These are phyloP conservation scores for Perodicticus potto DNA, from an alignment of 2,797 vertebrate species.

Conservation along the genomic window DNA sequence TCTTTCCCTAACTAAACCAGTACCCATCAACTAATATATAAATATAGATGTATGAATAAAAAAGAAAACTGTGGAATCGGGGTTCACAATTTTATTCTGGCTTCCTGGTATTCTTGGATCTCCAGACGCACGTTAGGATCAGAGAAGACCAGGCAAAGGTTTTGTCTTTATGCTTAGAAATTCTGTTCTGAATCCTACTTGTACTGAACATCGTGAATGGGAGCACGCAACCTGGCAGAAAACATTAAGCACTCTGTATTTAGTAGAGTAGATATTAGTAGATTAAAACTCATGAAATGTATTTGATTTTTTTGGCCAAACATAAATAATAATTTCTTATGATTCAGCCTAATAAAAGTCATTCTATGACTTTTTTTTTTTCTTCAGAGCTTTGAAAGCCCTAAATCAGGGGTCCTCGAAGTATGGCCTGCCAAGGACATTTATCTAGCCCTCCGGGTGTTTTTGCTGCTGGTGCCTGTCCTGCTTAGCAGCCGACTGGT, in stretches of 20 bases:
- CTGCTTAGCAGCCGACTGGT: too few relatives aligned
- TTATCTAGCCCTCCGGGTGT: too few relatives aligned
- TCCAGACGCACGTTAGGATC: neutral
- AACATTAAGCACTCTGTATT: neutral
- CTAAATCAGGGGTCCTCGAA: neutral
- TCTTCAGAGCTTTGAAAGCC: neutral
- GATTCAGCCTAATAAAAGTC: neutral
- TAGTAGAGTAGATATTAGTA: neutral
- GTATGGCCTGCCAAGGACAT: too few relatives aligned
- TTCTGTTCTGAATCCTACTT: neutral
- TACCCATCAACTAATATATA: neutral
- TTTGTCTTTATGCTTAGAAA: neutral
- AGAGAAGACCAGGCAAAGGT: neutral
- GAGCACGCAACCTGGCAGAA: neutral
- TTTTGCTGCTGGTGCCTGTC: too few relatives aligned
- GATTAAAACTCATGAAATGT: neutral
- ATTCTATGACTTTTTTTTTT: neutral
- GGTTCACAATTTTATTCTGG: neutral
- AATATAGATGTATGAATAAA: neutral
- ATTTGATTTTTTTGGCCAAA: neutral
- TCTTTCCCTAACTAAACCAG: neutral
- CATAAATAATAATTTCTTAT: neutral
- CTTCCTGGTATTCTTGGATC: neutral
- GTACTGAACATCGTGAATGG: neutral
- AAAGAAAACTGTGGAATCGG: neutral